phyloP scores from a whole-genome alignment of 2,888 invertebrate genomes.

The Ophonus ardosiacus region DNA sequence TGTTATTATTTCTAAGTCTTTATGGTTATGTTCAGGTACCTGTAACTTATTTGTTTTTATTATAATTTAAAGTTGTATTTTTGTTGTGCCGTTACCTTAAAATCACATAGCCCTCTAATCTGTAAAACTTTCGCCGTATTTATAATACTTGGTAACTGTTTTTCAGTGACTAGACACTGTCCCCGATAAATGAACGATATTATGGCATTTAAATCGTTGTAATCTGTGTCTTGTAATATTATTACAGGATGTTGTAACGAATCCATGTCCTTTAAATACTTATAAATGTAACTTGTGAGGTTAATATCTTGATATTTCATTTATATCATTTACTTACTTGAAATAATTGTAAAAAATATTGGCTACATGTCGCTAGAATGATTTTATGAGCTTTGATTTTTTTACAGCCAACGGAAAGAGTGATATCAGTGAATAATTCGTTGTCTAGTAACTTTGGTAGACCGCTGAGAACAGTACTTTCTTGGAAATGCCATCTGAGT shows the following conservation, averaged over 20 bases:
- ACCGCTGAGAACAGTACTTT: conserved; percentile 81
- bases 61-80: background rate
- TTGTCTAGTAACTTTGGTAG: conserved; percentile 87
- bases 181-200: conserved; percentile 93
- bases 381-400: conserved; percentile 91
- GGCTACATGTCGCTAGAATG: conserved; percentile 92
- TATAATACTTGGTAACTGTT: conserved; percentile 86
- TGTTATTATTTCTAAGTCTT: conserved; percentile 51
- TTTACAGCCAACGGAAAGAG: conserved; percentile 90
- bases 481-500: conserved; percentile 74
- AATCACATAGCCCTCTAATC: conserved; percentile 89
- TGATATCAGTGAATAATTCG: conserved; percentile 91
- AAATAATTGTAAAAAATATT: conserved; percentile 93
- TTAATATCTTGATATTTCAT: conserved; percentile 73
- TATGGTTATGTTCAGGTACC: conserved; percentile 60
- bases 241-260: conserved; percentile 84
- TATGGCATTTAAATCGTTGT: conserved; percentile 85
- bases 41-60: background rate
- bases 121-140: conserved; percentile 88
- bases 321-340: conserved; percentile 79
- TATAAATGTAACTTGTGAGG: conserved; percentile 1
- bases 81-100: conserved; percentile 79
- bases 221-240: conserved; percentile 84
- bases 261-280: conserved; percentile 80
- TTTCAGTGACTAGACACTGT: conserved; percentile 90